These are phyloP conservation scores for Chiroxiphia lanceolata DNA, from an alignment of 2,797 vertebrate genomes.

Conservation along the genomic window DNA sequence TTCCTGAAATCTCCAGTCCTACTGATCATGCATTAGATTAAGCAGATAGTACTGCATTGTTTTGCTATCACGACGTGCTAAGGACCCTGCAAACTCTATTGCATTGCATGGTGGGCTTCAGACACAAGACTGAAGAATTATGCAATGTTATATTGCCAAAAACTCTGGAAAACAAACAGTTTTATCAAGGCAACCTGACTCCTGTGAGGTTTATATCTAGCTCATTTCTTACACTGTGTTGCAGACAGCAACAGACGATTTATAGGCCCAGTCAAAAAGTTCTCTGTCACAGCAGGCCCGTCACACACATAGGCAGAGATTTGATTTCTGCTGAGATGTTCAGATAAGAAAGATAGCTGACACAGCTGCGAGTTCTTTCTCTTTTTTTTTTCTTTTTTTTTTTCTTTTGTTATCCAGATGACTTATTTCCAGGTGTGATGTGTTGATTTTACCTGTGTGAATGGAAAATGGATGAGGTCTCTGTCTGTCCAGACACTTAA, in stretches of 20 bases:
- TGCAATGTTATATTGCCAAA: not conserved
- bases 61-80: not conserved
- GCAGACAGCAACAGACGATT: not conserved
- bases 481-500: not conserved
- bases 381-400: not conserved
- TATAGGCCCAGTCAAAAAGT: not conserved
- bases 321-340: constrained; percentile 6
- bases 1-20: not conserved
- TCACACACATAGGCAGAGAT: not conserved
- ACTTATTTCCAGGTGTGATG: not conserved
- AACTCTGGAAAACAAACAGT: not conserved
- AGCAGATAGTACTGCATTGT: not conserved
- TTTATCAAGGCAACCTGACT: not conserved
- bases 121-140: not conserved
- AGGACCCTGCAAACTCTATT: not conserved
- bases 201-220: not conserved
- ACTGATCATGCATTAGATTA: not conserved
- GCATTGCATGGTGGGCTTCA: not conserved
- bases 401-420: not conserved
- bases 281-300: not conserved
- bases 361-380: not conserved
- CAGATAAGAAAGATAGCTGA: not conserved
- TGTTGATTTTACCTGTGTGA: not conserved
- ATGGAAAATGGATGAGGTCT: not conserved
- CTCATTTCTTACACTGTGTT: not conserved